Evolutionary conservation across 2,888 invertebrate genomes (phyloP), one percentile per base, ranked within the genome.

Genomic region (Cheilosia vernalis): DNA sequence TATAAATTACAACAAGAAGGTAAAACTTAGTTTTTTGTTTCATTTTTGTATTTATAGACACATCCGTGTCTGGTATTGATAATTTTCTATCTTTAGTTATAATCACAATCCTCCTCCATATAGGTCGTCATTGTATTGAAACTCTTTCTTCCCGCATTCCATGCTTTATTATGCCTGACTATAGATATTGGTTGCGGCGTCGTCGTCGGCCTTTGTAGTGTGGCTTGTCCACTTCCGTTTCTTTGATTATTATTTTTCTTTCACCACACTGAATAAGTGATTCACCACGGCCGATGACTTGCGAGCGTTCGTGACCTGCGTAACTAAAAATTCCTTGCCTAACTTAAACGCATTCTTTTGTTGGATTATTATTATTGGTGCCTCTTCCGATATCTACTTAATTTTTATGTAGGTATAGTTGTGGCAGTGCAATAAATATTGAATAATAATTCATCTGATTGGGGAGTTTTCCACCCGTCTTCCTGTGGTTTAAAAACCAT

Each of bases 221-320:
- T 47, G 47, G 47, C 63, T 19, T 47, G 30, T 61, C 27, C 27
- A 63, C 63, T 63, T 63, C 66, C 66, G 53, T 53, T 66, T 27
- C n/a, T 53, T 51, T 55, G 40, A 40, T 53, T 40, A 37, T 37
- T 64, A 37, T 37, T 64, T 21, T 49, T 64, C 33, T 64, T 19
- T 37, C 24, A 9, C n/a, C 17, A 19, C 33, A 15, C 15, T 17
- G 42, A n/a, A n/a, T 42, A 30, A 27, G 30, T 30, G 30, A 47
- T 47, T 63, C 63, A 49, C 49, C 17, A 49, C 49, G 21, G 51
- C 37, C 15, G 21, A 37, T 13, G 55, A 30, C 6, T 15, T 27
- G 17, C 19, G 40, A 51, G 40, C 37, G 70, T 63, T 74, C 64
- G 60, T 72, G 53, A 72, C 61, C 56, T 56, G 64, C 61, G 49